Base-by-base conservation (phyloP, 2,797 vertebrate species). In the Enteromius argenteus region DNA sequence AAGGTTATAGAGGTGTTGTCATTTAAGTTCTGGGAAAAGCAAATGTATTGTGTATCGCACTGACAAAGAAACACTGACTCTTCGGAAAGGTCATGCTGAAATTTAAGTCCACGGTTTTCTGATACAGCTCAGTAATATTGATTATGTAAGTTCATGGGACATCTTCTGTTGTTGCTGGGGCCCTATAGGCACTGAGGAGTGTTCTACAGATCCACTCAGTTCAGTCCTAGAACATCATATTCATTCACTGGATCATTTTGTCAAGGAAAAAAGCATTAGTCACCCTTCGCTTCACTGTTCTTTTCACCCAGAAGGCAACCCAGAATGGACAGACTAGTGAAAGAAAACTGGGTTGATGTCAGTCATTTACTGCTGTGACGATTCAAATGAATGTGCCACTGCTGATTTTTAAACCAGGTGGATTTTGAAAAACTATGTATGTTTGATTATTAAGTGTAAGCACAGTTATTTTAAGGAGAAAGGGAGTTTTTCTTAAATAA, bases 1-100 rank as follows among this genome's bases (percentile, higher is more conserved):
- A 78, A 56, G 23, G 37, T 35, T 78, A 46, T 69, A 69, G 19
- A 32, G 51, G 62, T 49, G 66, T 83, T 56, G 44, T 30, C 44
- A 15, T 27, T 69, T 84, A 62, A 60, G 64, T 21, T 39, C 4
- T 30, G 30, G 44, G 60, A 56, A 37, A 14, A 67, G 32, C 49
- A 35, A 35, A 78, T 37, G 49, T 62, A 79, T 71, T 46, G 64
- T 80, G 64, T 80, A 46, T 78, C 53, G 32, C 8, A 58, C 4
- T 58, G 62, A 44, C 37, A 77, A 77, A 46, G 51, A 23, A 46
- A 69, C 10, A 83, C 30, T 19, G 35, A 53, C n/a, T 53, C 46
- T 32, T 42, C 30, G 6, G 72, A 83, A 67, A 67, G 60, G 72
- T 77, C 81, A 83, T 76, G 7, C n/a, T 68, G 75, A 62, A 84